phyloP scores from a whole-genome alignment of 2,888 invertebrate species.

The Heliconius hortense region DNA sequence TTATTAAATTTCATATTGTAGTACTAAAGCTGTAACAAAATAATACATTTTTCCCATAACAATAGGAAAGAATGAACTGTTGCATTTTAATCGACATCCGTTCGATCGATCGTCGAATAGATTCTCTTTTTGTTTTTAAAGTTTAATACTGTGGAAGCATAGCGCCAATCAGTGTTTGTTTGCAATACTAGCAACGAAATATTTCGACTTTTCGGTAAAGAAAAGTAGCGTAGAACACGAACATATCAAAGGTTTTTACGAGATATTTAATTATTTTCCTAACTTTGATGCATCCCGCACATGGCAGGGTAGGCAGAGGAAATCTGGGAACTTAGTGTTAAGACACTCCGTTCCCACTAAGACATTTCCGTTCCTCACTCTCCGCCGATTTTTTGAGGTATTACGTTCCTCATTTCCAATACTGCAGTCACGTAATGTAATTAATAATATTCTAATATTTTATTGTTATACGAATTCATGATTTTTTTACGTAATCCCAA shows the following conservation, averaged over 20 bases:
- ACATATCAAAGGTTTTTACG: neutral
- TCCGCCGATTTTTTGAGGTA: no score
- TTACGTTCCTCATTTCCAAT: neutral
- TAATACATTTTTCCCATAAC: neutral
- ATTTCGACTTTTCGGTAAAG: neutral
- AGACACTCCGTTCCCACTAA: no score
- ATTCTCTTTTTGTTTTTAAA: neutral
- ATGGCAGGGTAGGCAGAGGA: no score
- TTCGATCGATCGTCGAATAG: neutral
- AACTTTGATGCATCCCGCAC: neutral
- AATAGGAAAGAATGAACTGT: neutral
- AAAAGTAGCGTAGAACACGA: neutral
- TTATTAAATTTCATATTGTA: neutral
- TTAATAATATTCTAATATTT: neutral
- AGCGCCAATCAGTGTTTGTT: neutral
- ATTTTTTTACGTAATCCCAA: neutral
- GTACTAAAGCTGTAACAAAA: neutral
- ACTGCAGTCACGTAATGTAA: neutral
- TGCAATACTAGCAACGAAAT: neutral
- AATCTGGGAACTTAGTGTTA: no score
- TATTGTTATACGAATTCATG: neutral
- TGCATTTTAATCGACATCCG: conserved; percentile 10
- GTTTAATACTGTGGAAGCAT: neutral
- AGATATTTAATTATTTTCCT: neutral
- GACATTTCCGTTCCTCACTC: no score